Conservation (phyloP, 2,113 vertebrate species). For the Hemiscyllium ocellatum region DNA sequence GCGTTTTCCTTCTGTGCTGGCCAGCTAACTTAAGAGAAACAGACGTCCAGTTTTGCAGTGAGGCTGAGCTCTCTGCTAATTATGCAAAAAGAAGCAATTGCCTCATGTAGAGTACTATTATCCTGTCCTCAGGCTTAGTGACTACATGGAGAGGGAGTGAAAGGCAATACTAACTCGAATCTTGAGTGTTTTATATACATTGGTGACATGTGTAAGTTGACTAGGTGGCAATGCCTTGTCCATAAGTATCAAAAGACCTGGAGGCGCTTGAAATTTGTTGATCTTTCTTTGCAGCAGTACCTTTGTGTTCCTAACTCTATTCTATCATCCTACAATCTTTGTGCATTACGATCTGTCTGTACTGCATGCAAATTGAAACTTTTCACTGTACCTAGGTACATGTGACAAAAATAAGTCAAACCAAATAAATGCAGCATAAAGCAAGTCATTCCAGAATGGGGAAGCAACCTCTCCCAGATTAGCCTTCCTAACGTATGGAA, state of each 20-base stretch:
- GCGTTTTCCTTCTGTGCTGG: neutral
- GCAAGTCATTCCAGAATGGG: neutral
- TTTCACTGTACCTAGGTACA: too few species aligned
- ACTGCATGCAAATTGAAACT: too few species aligned
- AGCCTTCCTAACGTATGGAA: too few species aligned
- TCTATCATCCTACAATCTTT: too few species aligned
- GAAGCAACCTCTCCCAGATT: neutral
- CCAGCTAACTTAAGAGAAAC: neutral
- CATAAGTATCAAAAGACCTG: neutral
- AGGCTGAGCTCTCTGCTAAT: neutral
- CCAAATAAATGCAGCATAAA: neutral
- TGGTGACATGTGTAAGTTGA: neutral
- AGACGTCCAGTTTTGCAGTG: neutral
- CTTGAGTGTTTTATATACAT: neutral
- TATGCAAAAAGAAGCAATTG: neutral
- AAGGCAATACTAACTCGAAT: neutral
- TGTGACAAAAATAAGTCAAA: too few species aligned
- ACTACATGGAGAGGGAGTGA: neutral
- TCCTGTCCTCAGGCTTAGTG: neutral
- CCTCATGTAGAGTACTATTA: neutral
- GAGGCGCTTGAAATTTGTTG: neutral
- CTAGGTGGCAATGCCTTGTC: neutral
- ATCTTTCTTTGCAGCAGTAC: too few species aligned
- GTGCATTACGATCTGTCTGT: too few species aligned
- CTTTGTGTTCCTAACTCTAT: too few species aligned